Evolutionary conservation across 2,797 vertebrate genomes (phyloP).

Genomic region (Lutjanus argentimaculatus): DNA sequence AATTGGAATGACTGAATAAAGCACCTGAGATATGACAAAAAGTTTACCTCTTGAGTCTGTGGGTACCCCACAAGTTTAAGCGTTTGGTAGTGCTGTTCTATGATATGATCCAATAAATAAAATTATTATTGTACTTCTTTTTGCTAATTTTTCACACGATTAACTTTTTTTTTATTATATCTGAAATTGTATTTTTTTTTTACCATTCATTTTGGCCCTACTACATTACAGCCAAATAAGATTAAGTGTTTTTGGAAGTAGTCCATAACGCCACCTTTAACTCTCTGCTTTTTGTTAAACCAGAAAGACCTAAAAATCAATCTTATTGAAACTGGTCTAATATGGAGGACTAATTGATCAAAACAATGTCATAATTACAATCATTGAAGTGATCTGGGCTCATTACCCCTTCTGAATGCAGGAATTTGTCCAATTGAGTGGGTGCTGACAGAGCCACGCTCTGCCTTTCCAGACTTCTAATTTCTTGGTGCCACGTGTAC

Average conservation of each 20-base stretch:
- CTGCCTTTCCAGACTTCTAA: constrained; percentile 70
- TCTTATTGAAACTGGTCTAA: constrained; percentile 48
- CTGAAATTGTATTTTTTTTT: background rate
- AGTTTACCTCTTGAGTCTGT: too few species aligned
- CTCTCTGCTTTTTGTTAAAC: constrained; percentile 33
- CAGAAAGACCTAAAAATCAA: constrained; percentile 43
- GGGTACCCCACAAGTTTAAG: too few species aligned
- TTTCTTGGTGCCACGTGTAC: constrained; percentile 68
- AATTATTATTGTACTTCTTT: background rate
- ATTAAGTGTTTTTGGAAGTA: constrained; percentile 26
- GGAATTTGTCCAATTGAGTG: constrained; percentile 68
- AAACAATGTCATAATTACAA: constrained; percentile 72
- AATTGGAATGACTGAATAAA: too few species aligned
- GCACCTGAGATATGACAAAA: too few species aligned
- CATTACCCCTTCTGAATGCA: constrained; percentile 61
- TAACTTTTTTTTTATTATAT: background rate
- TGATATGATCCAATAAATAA: background rate
- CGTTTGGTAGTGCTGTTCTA: background rate
- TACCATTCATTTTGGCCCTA: too few species aligned
- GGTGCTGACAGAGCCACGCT: constrained; percentile 58
- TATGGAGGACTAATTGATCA: constrained; percentile 58
- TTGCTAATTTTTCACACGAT: background rate
- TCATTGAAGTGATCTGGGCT: constrained; percentile 56
- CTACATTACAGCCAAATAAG: background rate
- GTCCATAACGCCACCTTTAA: constrained; percentile 17